A percentile compares a stretch with the other conserved stretches of the same genome.
phyloP scores from a whole-genome alignment of 2,113 vertebrate genomes.

The Platichthys stellatus region DNA sequence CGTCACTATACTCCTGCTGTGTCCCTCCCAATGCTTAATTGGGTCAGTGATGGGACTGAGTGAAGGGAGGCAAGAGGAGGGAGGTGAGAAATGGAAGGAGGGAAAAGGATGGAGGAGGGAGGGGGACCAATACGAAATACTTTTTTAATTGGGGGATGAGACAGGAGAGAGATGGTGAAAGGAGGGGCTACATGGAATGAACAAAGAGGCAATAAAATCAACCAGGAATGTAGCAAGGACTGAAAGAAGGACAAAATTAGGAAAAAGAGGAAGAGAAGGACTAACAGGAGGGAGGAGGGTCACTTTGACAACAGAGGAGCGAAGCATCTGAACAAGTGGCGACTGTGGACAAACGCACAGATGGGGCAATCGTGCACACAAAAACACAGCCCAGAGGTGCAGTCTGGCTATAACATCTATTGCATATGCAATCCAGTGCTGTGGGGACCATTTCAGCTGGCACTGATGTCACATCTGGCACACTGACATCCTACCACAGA shows the following conservation, averaged over 20 bases:
- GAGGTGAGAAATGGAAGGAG: conserved; percentile 22
- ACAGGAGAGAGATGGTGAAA: not conserved
- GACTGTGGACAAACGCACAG: conserved; percentile 68
- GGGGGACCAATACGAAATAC: conserved; percentile 3
- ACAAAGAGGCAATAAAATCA: not conserved
- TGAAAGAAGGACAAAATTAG: conserved; percentile 26
- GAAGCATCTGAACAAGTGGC: conserved; percentile 58
- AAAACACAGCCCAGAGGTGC: conserved; percentile 56
- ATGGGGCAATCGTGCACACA: conserved; percentile 50
- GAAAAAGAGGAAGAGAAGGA: conserved; percentile 19
- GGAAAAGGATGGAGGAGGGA: conserved; percentile 24
- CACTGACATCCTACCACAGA: conserved; percentile 18
- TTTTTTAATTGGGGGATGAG: conserved; percentile 23
- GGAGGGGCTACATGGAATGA: not conserved
- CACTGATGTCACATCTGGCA: conserved; percentile 55
- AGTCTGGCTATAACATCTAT: conserved; percentile 57
- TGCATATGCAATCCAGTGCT: conserved; percentile 39
- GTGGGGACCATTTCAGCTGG: conserved; percentile 19
- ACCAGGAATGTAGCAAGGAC: conserved; percentile 11
- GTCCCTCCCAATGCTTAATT: conserved; percentile 77
- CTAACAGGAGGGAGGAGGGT: conserved; percentile 14
- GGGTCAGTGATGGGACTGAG: conserved; percentile 77
- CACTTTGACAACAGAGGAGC: conserved; percentile 23
- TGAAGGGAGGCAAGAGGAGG: conserved; percentile 47
- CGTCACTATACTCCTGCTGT: conserved; percentile 55